Evolutionary conservation across 2,797 vertebrate genomes (phyloP).

Genomic region (Mus caroli): DNA sequence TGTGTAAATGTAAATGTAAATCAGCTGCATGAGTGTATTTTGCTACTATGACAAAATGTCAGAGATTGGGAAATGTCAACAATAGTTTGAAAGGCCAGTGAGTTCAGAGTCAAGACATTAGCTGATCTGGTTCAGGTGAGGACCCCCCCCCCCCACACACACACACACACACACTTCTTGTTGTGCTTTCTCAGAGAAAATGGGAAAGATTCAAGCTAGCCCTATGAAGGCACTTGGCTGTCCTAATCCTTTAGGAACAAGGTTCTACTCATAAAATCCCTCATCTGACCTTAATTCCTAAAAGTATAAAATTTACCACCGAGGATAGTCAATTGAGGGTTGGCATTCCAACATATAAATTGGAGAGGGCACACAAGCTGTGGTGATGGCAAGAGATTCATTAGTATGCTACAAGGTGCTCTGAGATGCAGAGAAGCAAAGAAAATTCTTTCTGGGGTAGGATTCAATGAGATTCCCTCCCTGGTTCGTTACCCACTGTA

Average conservation of each 20-base stretch:
- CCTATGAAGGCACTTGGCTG: neutral
- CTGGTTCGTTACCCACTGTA: neutral
- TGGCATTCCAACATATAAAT: neutral
- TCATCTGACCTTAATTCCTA: neutral
- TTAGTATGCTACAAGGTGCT: neutral
- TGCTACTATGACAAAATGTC: neutral
- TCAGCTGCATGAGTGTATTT: neutral
- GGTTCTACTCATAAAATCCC: neutral
- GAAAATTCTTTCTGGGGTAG: neutral
- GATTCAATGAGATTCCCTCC: neutral
- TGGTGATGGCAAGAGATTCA: neutral
- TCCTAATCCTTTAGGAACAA: neutral
- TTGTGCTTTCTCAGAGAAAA: neutral
- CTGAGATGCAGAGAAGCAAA: neutral
- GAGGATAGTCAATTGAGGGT: neutral
- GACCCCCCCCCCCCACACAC: too few species aligned
- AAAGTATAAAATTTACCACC: neutral
- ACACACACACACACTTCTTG: too few species aligned
- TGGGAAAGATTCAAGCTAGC: neutral
- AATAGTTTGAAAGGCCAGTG: neutral
- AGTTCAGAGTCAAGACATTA: neutral
- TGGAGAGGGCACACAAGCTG: neutral
- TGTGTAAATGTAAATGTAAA: slow-evolving; percentile 10
- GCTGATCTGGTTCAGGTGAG: neutral
- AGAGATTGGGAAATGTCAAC: neutral